Evolutionary conservation across 1,140 invertebrate genomes (phyloP).

Genomic region (Calephelis nemesis): DNA sequence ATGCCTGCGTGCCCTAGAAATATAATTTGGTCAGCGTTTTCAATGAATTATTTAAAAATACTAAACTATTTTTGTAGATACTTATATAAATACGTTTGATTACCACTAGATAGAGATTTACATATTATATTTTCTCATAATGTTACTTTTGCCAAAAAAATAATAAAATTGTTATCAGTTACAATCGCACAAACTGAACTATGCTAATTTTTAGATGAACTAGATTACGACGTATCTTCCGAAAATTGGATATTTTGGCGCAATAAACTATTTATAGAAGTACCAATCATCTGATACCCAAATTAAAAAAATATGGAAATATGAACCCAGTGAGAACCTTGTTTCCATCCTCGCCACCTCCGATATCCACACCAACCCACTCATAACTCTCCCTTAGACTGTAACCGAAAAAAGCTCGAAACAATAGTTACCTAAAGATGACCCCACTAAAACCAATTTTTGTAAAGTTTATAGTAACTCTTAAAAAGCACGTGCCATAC

Average conservation of each 20-base stretch:
- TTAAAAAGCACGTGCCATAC: no score
- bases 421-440: no score
- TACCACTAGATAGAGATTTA: constrained; percentile 75
- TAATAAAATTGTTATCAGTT: constrained; percentile 54
- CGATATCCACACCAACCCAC: background rate
- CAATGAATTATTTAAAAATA: constrained; percentile 67
- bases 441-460: no score
- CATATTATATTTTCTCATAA: constrained; percentile 72
- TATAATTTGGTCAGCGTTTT: constrained; percentile 56
- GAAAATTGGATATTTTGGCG: constrained; percentile 25
- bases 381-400: background rate
- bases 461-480: no score
- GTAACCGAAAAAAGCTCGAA: no score
- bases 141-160: constrained; percentile 68
- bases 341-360: background rate
- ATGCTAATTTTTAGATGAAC: constrained; percentile 45
- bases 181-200: constrained; percentile 52
- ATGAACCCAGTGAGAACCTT: constrained; percentile 1
- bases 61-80: constrained; percentile 78
- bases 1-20: constrained; percentile 40
- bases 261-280: constrained; percentile 9
- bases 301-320: background rate
- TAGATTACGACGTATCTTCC: constrained; percentile 26
- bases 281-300: background rate
- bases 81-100: constrained; percentile 67